Percentiles rank a stretch among this genome's conserved stretches.
phyloP scores from a whole-genome alignment of 2,888 invertebrate species.

The Malacosoma neustria region DNA sequence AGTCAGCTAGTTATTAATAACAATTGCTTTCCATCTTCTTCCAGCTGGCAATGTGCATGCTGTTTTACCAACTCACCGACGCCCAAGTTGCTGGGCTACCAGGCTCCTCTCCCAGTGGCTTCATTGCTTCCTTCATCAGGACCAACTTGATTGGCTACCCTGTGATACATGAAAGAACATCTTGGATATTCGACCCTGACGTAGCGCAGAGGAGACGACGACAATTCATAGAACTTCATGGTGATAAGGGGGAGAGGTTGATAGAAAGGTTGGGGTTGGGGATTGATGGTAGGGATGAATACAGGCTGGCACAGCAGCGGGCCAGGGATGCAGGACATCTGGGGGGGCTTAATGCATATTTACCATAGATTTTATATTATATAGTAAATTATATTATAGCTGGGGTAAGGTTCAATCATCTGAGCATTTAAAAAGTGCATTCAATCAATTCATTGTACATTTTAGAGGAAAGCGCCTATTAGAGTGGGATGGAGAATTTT shows the following conservation, averaged over 20 bases:
- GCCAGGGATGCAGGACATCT: conserved; percentile 74
- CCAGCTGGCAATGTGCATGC: conserved; percentile 34
- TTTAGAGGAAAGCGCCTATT: too few species aligned
- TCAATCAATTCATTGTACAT: too few species aligned
- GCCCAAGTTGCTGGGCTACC: conserved; percentile 7
- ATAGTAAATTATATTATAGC: too few species aligned
- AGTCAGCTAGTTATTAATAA: too few species aligned
- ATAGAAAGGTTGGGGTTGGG: conserved; percentile 80
- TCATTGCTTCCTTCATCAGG: conserved; percentile 42
- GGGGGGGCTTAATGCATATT: conserved; percentile 58
- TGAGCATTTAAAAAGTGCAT: too few species aligned
- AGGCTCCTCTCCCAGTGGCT: conserved; percentile 24
- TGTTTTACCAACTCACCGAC: conserved; percentile 28
- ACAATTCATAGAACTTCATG: conserved; percentile 77
- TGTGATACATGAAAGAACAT: conserved; percentile 69
- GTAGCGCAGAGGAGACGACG: conserved; percentile 73
- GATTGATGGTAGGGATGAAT: conserved; percentile 74
- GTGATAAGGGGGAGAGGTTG: conserved; percentile 76
- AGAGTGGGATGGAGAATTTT: too few species aligned
- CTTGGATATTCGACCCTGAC: conserved; percentile 80
- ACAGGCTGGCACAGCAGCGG: conserved; percentile 65
- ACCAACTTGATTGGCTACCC: conserved; percentile 78
- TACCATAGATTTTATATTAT: conserved; percentile 34
- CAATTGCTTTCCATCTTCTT: conserved; percentile 27
- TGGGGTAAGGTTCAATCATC: too few species aligned